These are phyloP conservation scores for Muschampia plurimacula DNA, from an alignment of 2,888 invertebrate genomes.

Conservation along the genomic window DNA sequence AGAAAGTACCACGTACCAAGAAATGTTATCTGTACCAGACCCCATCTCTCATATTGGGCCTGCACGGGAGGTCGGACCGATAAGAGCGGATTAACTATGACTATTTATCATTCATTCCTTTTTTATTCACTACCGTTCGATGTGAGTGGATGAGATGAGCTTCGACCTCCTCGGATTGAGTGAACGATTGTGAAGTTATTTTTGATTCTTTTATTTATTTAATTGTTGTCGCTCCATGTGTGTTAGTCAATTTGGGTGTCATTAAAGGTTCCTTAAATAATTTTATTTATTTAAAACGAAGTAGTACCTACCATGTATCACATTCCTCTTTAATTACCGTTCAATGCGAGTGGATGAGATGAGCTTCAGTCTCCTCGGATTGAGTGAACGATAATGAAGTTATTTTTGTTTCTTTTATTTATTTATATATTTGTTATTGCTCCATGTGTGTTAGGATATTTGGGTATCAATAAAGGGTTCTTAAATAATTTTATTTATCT, in stretches of 20 bases:
- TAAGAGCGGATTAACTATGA: slow-evolving; percentile 82
- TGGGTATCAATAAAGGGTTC: too few species aligned
- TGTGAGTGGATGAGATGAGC: slow-evolving; percentile 54
- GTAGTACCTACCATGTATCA: slow-evolving; percentile 74
- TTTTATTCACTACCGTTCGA: slow-evolving; percentile 77
- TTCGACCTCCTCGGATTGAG: slow-evolving; percentile 64
- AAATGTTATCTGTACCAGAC: slow-evolving; percentile 74
- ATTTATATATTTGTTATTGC: neutral
- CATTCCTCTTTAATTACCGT: slow-evolving; percentile 78
- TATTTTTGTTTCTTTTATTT: neutral
- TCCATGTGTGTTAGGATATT: too few species aligned
- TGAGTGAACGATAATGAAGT: slow-evolving; percentile 46
- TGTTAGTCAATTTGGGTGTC: too few species aligned
- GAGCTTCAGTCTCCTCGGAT: slow-evolving; percentile 66
- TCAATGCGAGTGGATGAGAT: slow-evolving; percentile 52
- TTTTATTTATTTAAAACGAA: too few species aligned
- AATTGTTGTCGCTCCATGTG: neutral
- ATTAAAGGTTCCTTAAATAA: too few species aligned
- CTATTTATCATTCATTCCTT: slow-evolving; percentile 82
- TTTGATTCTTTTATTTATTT: neutral
- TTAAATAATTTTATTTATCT: too few species aligned
- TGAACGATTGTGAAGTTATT: slow-evolving; percentile 42
- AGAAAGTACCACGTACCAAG: slow-evolving; percentile 70
- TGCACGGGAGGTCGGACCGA: slow-evolving; percentile 80
- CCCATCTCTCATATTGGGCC: slow-evolving; percentile 84